Conservation (phyloP, 2,888 invertebrate genomes). For the Drosophila merina region DNA sequence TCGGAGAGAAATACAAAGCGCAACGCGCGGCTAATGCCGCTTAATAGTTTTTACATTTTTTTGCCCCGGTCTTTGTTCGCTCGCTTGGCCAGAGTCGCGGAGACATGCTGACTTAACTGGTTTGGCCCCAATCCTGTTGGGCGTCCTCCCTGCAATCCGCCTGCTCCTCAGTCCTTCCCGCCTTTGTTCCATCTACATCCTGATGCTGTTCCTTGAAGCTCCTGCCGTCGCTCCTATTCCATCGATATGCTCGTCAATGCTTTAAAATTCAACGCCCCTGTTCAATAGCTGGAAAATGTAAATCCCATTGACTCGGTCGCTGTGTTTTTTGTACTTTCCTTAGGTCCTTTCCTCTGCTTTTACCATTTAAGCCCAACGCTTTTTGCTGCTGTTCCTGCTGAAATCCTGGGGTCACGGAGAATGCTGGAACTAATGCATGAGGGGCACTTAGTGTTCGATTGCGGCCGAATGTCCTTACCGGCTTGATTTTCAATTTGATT, state of each 20-base stretch:
- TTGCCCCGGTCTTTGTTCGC: slow-evolving; percentile 36
- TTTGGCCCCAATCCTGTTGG: slow-evolving; percentile 49
- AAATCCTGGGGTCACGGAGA: slow-evolving; percentile 6
- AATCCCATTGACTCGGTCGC: slow-evolving; percentile 68
- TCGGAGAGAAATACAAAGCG: slow-evolving; percentile 65
- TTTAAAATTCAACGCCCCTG: slow-evolving; percentile 58
- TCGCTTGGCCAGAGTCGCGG: slow-evolving; percentile 55
- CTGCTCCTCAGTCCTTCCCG: background rate
- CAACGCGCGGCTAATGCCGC: slow-evolving; percentile 73
- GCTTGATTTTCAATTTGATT: slow-evolving; percentile 73
- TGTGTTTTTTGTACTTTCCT: slow-evolving; percentile 33
- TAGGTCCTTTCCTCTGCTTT: slow-evolving; percentile 14
- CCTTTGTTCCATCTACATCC: slow-evolving; percentile 9
- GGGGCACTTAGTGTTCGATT: slow-evolving; percentile 58
- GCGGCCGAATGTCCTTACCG: slow-evolving; percentile 69
- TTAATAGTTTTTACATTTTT: slow-evolving; percentile 78
- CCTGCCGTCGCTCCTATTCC: background rate
- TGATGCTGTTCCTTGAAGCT: slow-evolving; percentile 19
- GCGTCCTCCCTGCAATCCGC: background rate
- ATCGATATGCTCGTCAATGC: slow-evolving; percentile 25
- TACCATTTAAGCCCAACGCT: slow-evolving; percentile 14
- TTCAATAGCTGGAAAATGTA: slow-evolving; percentile 78
- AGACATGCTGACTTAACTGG: slow-evolving; percentile 75
- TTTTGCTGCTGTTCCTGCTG: slow-evolving; percentile 18
- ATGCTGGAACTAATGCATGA: slow-evolving; percentile 60